Conservation (phyloP, 2,888 invertebrate genomes). For the Rhagonycha fulva region DNA sequence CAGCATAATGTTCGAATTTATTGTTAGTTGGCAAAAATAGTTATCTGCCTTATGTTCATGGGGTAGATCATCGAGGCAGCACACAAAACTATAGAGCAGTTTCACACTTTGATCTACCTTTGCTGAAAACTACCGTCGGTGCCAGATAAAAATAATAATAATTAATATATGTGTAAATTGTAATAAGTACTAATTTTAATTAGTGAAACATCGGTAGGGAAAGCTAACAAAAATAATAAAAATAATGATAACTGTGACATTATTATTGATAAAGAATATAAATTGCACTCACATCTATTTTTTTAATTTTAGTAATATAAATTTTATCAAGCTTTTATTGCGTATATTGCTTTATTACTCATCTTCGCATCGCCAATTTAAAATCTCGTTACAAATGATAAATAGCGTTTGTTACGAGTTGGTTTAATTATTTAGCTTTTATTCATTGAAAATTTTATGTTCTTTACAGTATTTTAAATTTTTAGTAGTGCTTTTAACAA, state of each 20-base stretch:
- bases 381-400: slow-evolving; percentile 11
- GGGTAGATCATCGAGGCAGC: too few species aligned
- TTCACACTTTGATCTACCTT: too few species aligned
- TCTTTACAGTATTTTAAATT: background rate
- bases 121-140: too few species aligned
- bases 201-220: too few species aligned
- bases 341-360: slow-evolving; percentile 6
- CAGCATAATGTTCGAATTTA: too few species aligned
- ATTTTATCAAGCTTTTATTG: slow-evolving; percentile 6
- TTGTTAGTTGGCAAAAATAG: too few species aligned
- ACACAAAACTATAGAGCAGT: too few species aligned
- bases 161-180: too few species aligned
- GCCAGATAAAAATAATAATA: too few species aligned
- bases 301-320: background rate
- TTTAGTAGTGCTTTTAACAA: background rate
- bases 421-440: background rate
- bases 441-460: background rate
- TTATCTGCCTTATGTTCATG: too few species aligned
- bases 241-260: background rate
- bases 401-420: slow-evolving; percentile 8
- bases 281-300: background rate
- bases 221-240: too few species aligned
- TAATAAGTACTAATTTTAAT: too few species aligned
- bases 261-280: background rate
- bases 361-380: slow-evolving; percentile 12